Percentiles rank a stretch among this genome's conserved stretches.
These are phyloP conservation scores for Polydrusus tereticollis DNA, from an alignment of 2,888 invertebrate species.

Conservation along the genomic window DNA sequence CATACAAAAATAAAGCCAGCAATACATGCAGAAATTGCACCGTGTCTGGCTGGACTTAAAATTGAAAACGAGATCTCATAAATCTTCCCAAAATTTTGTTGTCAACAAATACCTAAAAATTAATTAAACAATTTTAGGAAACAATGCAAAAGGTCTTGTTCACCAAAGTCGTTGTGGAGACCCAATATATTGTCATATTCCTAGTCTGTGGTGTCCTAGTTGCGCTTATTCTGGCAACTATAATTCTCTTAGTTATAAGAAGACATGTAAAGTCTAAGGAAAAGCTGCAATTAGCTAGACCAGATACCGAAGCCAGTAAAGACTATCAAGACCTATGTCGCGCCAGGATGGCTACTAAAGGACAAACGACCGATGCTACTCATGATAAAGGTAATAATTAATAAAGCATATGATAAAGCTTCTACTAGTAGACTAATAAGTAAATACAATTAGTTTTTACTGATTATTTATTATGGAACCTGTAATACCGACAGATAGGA, in stretches of 20 bases:
- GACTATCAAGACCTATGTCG: constrained; percentile 91
- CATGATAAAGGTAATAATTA: constrained; percentile 39
- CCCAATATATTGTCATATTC: constrained; percentile 65
- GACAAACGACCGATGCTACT: constrained; percentile 55
- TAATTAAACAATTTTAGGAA: constrained; percentile 60
- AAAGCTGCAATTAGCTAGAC: constrained; percentile 80
- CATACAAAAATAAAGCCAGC: too few species aligned
- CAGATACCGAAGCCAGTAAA: constrained; percentile 87
- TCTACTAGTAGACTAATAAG: too few species aligned
- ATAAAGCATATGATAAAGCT: background rate
- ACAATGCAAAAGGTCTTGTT: constrained; percentile 69
- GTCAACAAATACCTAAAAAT: background rate
- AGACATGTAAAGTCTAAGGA: constrained; percentile 82
- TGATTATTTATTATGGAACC: too few species aligned
- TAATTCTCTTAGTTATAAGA: constrained; percentile 77
- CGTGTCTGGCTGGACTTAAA: too few species aligned
- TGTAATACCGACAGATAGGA: too few species aligned
- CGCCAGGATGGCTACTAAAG: constrained; percentile 90
- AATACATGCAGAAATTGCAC: too few species aligned
- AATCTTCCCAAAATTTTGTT: too few species aligned
- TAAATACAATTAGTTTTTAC: too few species aligned
- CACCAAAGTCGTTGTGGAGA: constrained; percentile 62
- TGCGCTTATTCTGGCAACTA: constrained; percentile 76
- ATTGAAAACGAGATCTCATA: too few species aligned
- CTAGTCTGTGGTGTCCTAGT: constrained; percentile 76